Conservation (phyloP, 2,888 invertebrate species). For the Phlogophora meticulosa region DNA sequence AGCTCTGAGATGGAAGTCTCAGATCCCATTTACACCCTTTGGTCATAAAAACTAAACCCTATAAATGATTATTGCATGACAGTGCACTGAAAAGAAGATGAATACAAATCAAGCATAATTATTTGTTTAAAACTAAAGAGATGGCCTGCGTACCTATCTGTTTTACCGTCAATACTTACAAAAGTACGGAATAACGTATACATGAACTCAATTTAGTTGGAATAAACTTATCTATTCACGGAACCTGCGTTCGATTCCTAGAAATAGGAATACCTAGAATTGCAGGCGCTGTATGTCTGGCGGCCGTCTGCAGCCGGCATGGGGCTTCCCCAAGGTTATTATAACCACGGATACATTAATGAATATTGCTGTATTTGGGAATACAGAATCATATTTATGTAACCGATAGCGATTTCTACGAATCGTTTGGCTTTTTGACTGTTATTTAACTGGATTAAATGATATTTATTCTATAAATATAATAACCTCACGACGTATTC, state of each 20-base stretch:
- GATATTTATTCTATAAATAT: too few species aligned
- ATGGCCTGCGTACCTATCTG: too few species aligned
- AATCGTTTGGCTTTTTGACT: neutral
- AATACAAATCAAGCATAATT: too few species aligned
- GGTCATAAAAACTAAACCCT: too few species aligned
- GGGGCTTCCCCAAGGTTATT: constrained; percentile 10
- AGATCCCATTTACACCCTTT: too few species aligned
- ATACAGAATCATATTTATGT: neutral
- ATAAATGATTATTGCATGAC: too few species aligned
- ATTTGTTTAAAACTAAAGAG: too few species aligned
- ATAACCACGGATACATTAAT: neutral
- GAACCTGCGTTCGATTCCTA: constrained; percentile 24
- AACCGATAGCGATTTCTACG: neutral
- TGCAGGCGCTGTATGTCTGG: constrained; percentile 21
- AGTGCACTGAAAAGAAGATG: too few species aligned
- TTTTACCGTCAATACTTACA: constrained; percentile 2
- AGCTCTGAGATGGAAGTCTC: too few species aligned
- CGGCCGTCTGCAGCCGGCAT: constrained; percentile 7
- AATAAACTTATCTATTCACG: constrained; percentile 7
- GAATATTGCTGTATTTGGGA: neutral
- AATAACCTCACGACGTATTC: too few species aligned
- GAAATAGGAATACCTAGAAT: constrained; percentile 22
- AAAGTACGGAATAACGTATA: neutral
- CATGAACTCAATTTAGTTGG: constrained; percentile 1
- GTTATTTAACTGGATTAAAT: too few species aligned